Base-by-base conservation (phyloP, 2,797 vertebrate genomes). In the Clamator glandarius region DNA sequence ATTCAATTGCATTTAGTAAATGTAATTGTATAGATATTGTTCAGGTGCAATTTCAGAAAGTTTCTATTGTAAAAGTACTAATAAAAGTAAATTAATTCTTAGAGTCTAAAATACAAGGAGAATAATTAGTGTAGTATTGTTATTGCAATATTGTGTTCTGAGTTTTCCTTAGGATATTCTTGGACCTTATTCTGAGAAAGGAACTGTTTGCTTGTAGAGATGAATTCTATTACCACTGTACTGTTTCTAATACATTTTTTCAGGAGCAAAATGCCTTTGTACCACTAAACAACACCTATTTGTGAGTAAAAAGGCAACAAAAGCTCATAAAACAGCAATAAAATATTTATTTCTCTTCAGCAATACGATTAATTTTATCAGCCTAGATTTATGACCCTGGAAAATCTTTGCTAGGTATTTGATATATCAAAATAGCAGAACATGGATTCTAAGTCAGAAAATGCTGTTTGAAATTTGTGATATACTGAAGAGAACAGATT, bases 271-370 rank as follows among this genome's bases (percentile, higher is more conserved):
- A 96, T 93, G 28, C 94, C 92, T 97, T 96, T 83, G 35, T 93
- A 87, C 52, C 89, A 95, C 95, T 95, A 96, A 97, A 96, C 95
- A 98, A 97, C 93, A 97, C 74, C 92, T 96, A 96, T 94, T 93
- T 97, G 83, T 8, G 23, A 97, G 87, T 81, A 81, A 96, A 97
- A 96, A 95, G 70, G 90, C 96, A 97, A 97, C 91, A 96, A 98
- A 98, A 98, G 66, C 96, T 98, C 97, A 98, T 98, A 98, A 98
- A 98, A 96, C 77, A 93, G 92, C 90, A 97, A 98, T 98, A 97
- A 98, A 98, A 98, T 98, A 98, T 98, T 98, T 98, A 98, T 97
- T 98, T 97, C 94, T 97, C 85, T 97, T 97, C 97, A 95, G 93
- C 82, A 96, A 96, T 97, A 96, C 85, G 96, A 97, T 98, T 98